Percentiles rank a stretch among this genome's conserved stretches.
Evolutionary conservation across 1,140 invertebrate genomes (phyloP).

Genomic region (Scaptomyza montana): DNA sequence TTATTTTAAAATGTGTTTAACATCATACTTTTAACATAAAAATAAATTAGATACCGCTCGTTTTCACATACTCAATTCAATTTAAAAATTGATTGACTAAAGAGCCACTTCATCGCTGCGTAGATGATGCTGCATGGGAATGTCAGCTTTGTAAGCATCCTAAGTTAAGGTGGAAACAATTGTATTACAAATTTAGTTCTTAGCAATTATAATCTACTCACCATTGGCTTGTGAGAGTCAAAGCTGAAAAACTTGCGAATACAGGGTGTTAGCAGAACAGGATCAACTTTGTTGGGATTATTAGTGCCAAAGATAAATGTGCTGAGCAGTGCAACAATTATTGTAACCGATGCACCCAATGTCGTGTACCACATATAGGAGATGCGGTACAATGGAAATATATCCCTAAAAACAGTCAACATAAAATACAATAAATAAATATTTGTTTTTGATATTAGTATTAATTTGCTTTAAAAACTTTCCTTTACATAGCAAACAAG

Average conservation of each 20-base stretch:
- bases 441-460: too few species aligned
- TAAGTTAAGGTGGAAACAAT: background rate
- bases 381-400: slow-evolving; percentile 86
- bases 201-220: background rate
- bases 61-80: too few species aligned
- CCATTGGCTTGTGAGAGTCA: slow-evolving; percentile 33
- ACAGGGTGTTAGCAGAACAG: slow-evolving; percentile 67
- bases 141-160: slow-evolving; percentile 53
- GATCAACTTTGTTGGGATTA: slow-evolving; percentile 67
- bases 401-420: slow-evolving; percentile 78
- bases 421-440: too few species aligned
- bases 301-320: slow-evolving; percentile 83
- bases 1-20: background rate
- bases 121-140: slow-evolving; percentile 59
- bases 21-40: background rate
- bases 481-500: too few species aligned
- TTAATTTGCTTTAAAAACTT: too few species aligned
- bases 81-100: slow-evolving; percentile 21
- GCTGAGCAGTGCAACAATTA: slow-evolving; percentile 84
- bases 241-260: slow-evolving; percentile 71
- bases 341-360: slow-evolving; percentile 85
- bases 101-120: slow-evolving; percentile 70
- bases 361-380: slow-evolving; percentile 90
- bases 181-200: background rate
- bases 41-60: background rate